Evolutionary conservation across 2,888 invertebrate species (phyloP), one percentile per base, ranked within the genome.

Genomic region (Xestia c-nigrum): DNA sequence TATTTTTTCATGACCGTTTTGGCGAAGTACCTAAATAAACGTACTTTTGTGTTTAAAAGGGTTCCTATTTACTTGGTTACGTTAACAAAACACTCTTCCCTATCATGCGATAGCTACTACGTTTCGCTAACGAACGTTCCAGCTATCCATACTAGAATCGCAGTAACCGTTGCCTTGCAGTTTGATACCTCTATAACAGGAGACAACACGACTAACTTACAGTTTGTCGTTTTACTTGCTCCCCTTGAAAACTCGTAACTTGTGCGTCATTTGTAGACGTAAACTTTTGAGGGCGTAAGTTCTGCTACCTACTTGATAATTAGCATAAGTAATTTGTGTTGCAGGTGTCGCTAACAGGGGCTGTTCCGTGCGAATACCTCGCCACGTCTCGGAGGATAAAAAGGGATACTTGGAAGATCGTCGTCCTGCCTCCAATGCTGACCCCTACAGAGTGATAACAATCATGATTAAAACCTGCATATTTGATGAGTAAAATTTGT

Each of bases 351-450:
- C 99, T 64, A 99, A 99, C 95, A 98, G 99, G 79, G 98, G 98
- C 69, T 98, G 98, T 92, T 98, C 98, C 91, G 98, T 99, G 91
- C 98, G 99, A 83, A 99, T 99, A 90, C 99, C 99, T 0, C 97
- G 99, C 5, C 98, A 98, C 80, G 99, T 99, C 69, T 98, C 99
- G 5, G 99, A 99, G 90, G 98, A 99, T 52, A 98, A 98, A 91
- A 98, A 98, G 89, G 99, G 99, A 98, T 90, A 99, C 99, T 57
- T 98, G 98, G 50, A 50, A 50, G 50, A 50, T 21, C 97, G 99
- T 72, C 97, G 99, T 81, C 99, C 99, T 21, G 98, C 99, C 59
- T 98, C 99, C 85, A 99, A 99, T 93, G 99, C 99, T 91, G 99
- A 99, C 95, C 99, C 99, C 0, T 99, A 99, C 93, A 97, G 98